phyloP scores from a whole-genome alignment of 1,140 invertebrate species.

The Drosophila sp. region DNA sequence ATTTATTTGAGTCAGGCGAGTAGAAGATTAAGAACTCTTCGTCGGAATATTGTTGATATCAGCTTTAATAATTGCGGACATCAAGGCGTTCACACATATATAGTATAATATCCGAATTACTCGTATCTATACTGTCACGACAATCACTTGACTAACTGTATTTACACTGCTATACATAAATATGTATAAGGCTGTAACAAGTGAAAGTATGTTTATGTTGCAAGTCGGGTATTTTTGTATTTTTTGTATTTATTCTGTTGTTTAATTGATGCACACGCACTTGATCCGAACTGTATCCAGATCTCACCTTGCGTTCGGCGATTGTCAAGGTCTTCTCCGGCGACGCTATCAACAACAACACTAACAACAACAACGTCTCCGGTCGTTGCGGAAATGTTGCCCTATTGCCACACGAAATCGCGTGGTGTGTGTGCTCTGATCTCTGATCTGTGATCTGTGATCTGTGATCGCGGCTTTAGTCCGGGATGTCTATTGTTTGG shows the following conservation, averaged over 20 bases:
- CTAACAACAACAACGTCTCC: slow-evolving; percentile 13
- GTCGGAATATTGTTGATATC: no score
- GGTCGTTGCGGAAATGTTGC: slow-evolving; percentile 39
- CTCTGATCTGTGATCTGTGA: not conserved
- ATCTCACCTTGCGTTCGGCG: slow-evolving; percentile 67
- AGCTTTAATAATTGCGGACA: no score
- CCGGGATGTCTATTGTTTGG: slow-evolving; percentile 69
- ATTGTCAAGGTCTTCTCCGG: slow-evolving; percentile 71
- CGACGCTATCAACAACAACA: slow-evolving; percentile 19
- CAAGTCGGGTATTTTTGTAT: slow-evolving; percentile 10
- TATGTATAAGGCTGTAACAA: not conserved
- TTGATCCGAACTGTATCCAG: slow-evolving; percentile 40
- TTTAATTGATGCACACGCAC: slow-evolving; percentile 72
- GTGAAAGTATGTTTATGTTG: slow-evolving; percentile 38
- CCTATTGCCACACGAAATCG: slow-evolving; percentile 47
- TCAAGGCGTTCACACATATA: no score
- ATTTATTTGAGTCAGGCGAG: no score
- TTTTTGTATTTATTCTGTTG: slow-evolving; percentile 1
- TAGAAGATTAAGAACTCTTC: no score
- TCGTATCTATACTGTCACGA: no score
- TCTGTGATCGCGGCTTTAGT: no score
- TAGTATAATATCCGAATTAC: no score
- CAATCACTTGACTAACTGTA: no score
- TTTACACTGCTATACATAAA: no score
- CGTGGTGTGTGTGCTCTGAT: slow-evolving; percentile 31